Conservation (phyloP, 2,888 invertebrate species). For the Helobdella robusta region DNA sequence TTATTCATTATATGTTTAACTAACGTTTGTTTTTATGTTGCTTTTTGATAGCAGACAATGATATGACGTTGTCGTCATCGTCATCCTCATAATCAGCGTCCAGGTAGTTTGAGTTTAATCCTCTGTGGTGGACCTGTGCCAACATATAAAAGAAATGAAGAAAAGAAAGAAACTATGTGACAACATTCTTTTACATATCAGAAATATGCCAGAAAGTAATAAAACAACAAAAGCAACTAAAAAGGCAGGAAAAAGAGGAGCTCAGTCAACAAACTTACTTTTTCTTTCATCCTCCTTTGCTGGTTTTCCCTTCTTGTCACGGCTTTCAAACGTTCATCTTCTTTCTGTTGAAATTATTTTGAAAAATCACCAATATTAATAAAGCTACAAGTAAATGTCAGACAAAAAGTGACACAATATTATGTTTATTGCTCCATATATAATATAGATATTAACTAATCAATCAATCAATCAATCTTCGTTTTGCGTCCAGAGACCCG, state of each 20-base stretch:
- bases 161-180: slow-evolving; percentile 17
- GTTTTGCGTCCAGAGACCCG: too few relatives aligned
- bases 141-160: slow-evolving; percentile 49
- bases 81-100: slow-evolving; percentile 20
- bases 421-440: too few relatives aligned
- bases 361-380: too few relatives aligned
- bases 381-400: too few relatives aligned
- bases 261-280: slow-evolving; percentile 30
- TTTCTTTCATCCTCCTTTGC: slow-evolving; percentile 55
- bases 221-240: background rate
- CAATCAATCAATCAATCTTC: too few relatives aligned
- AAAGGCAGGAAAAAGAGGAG: slow-evolving; percentile 1
- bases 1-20: background rate
- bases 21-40: slow-evolving; percentile 21
- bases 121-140: slow-evolving; percentile 52
- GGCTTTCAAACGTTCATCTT: slow-evolving; percentile 85
- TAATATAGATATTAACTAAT: too few relatives aligned
- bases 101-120: slow-evolving; percentile 11
- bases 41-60: slow-evolving; percentile 15
- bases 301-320: slow-evolving; percentile 67
- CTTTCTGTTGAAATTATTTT: slow-evolving; percentile 60
- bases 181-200: background rate
- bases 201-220: slow-evolving; percentile 34
- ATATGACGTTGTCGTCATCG: slow-evolving; percentile 10
- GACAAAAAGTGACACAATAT: too few relatives aligned